Percentiles rank a stretch among this genome's conserved stretches.
phyloP scores from a whole-genome alignment of 2,888 invertebrate genomes.

The Andrena camellia region DNA sequence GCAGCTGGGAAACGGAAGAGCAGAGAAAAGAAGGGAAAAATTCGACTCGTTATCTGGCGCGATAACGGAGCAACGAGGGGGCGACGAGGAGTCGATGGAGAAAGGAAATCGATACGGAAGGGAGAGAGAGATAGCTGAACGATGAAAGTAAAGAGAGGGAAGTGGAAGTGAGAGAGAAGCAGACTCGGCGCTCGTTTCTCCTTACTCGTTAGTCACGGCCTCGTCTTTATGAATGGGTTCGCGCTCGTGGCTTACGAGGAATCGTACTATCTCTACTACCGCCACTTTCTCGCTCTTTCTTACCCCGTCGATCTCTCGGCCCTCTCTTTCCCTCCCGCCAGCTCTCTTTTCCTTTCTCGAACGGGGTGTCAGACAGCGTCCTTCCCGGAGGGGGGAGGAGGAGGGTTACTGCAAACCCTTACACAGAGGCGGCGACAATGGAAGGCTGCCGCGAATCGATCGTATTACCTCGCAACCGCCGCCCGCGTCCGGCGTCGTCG shows the following conservation, averaged over 20 bases:
- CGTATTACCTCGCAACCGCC: slow-evolving; percentile 67
- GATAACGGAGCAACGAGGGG: slow-evolving; percentile 47
- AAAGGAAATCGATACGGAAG: slow-evolving; percentile 53
- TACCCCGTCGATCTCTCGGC: slow-evolving; percentile 38
- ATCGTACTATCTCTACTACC: slow-evolving; percentile 78
- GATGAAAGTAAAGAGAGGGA: slow-evolving; percentile 46
- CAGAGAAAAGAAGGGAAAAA: slow-evolving; percentile 49
- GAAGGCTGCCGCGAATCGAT: slow-evolving; percentile 76
- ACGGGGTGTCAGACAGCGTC: slow-evolving; percentile 69
- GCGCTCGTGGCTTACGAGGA: slow-evolving; percentile 77
- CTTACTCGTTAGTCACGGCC: slow-evolving; percentile 82
- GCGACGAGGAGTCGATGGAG: slow-evolving; percentile 35
- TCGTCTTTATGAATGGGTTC: slow-evolving; percentile 82
- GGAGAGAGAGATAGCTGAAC: slow-evolving; percentile 32
- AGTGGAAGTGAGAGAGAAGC: slow-evolving; percentile 34
- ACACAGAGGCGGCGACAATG: slow-evolving; percentile 69
- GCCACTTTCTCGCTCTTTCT: slow-evolving; percentile 69
- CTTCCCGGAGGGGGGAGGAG: slow-evolving; percentile 54
- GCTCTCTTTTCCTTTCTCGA: slow-evolving; percentile 62
- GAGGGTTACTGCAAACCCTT: slow-evolving; percentile 66
- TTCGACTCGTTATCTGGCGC: slow-evolving; percentile 74
- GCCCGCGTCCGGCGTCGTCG: slow-evolving; percentile 65
- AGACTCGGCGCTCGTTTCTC: slow-evolving; percentile 73
- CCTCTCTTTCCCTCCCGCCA: slow-evolving; percentile 40
- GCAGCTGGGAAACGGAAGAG: slow-evolving; percentile 8